Base-by-base conservation (phyloP, 2,797 vertebrate genomes). In the Martes flavigula region DNA sequence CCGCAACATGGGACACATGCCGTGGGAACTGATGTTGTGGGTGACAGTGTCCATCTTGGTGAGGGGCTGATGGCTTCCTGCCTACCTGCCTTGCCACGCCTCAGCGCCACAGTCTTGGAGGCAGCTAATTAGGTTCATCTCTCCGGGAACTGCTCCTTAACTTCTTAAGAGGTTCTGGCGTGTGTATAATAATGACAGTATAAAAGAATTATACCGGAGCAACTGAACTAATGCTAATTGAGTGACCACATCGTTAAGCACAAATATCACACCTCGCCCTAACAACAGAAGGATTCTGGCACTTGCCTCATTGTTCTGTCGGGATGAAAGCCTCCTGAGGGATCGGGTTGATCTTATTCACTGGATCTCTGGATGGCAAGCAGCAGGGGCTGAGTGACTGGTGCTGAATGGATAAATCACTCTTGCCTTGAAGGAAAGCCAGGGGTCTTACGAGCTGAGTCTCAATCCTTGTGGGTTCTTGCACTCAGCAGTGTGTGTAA, bases 1-100 rank as follows among this genome's bases (percentile, higher is more conserved):
- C 23, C 3, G 38, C 60, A 43, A 30, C n/a, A 1, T 0, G 7
- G 1, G 4, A 4, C 18, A 38, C 15, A 0, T 2, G n/a, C n/a
- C 54, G 7, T 43, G 14, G 7, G 81, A 30, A 48, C 1, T 1
- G 1, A 5, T 21, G 20, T 2, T 48, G 27, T 46, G 21, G 10
- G 6, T 21, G 13, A 56, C 56, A 15, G 25, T 14, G n/a, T 13
- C 7, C 3, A 3, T 38, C 35, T 85, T 46, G 58, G 13, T 8
- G 64, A 35, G 60, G 38, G 25, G 40, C 38, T 2, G 73, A 4
- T 11, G 32, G n/a, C 30, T 70, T 30, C 62, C 46, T 30, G 23
- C 25, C 70, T 20, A 23, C 2, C 78, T 46, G 64, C 18, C 43
- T 58, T 13, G 2, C 9, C 58, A 13, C 13, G 0, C 46, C 25